These are phyloP conservation scores for Prunella strophiata DNA, from an alignment of 2,797 vertebrate species.

Conservation along the genomic window DNA sequence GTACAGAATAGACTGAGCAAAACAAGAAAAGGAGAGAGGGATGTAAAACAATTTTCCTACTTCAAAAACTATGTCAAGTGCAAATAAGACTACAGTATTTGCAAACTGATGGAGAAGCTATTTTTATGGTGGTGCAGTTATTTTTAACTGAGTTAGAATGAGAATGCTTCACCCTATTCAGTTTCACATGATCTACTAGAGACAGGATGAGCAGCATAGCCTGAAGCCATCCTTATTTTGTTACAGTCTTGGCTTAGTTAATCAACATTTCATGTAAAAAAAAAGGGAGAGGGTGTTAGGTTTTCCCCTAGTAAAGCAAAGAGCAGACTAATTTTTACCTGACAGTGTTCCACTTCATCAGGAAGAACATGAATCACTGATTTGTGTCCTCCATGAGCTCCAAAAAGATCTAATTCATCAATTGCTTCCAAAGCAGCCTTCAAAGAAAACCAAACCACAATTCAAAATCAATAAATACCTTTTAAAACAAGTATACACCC, in stretches of 20 bases:
- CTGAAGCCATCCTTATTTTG: not conserved
- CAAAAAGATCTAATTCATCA: constrained; percentile 97
- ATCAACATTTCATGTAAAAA: not conserved
- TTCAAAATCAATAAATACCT: not conserved
- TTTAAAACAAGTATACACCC: not conserved
- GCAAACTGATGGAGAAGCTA: not conserved
- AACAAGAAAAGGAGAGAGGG: constrained; percentile 40
- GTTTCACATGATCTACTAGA: not conserved
- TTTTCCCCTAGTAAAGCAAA: not conserved
- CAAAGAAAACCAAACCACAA: constrained; percentile 2
- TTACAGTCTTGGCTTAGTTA: not conserved
- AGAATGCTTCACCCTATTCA: not conserved
- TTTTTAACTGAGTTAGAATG: not conserved
- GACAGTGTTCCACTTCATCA: constrained; percentile 97
- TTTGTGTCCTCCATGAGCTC: constrained; percentile 92
- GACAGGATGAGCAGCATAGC: not conserved
- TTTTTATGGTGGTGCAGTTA: not conserved
- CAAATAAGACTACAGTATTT: not conserved
- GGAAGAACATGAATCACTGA: constrained; percentile 97
- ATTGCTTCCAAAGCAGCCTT: constrained; percentile 98
- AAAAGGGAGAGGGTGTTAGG: not conserved
- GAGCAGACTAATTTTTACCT: constrained; percentile 79
- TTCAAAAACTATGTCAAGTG: not conserved
- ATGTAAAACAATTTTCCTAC: not conserved
- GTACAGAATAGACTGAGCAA: constrained; percentile 91